These are phyloP conservation scores for Nymphicus hollandicus DNA, from an alignment of 2,113 vertebrate species.

Conservation along the genomic window DNA sequence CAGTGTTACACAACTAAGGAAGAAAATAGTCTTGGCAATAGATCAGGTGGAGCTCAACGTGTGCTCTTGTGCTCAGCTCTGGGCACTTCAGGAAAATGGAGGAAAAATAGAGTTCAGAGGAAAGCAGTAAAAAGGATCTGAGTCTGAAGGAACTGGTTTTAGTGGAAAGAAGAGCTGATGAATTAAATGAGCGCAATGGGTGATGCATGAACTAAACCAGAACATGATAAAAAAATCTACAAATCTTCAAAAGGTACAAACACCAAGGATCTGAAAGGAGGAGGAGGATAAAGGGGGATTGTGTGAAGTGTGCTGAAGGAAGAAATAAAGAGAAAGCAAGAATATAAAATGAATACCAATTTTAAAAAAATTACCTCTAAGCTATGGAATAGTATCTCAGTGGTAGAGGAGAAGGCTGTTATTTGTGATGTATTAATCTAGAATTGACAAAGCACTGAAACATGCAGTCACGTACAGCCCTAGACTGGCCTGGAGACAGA, in stretches of 20 bases:
- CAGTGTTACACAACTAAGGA: neutral
- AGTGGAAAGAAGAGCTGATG: neutral
- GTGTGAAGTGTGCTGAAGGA: neutral
- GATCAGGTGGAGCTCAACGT: neutral
- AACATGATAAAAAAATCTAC: neutral
- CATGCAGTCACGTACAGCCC: neutral
- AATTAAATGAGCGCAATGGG: neutral
- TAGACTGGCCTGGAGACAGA: neutral
- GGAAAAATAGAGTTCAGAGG: neutral
- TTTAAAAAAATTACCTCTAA: constrained; percentile 7
- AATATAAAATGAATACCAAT: neutral
- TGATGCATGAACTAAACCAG: neutral
- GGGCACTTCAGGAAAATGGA: neutral
- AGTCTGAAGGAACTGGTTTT: neutral
- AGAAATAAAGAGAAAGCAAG: constrained; percentile 16
- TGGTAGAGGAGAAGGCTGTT: neutral
- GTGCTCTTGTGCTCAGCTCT: neutral
- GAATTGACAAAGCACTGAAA: constrained; percentile 46
- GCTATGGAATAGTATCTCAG: neutral
- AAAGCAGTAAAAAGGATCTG: neutral
- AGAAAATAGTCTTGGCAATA: neutral
- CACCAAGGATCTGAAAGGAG: neutral
- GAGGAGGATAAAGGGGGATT: neutral
- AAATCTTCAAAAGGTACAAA: constrained; percentile 15
- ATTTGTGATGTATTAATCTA: constrained; percentile 47